Base-by-base conservation (phyloP, 2,888 invertebrate species). In the Scrobipalpa costella region DNA sequence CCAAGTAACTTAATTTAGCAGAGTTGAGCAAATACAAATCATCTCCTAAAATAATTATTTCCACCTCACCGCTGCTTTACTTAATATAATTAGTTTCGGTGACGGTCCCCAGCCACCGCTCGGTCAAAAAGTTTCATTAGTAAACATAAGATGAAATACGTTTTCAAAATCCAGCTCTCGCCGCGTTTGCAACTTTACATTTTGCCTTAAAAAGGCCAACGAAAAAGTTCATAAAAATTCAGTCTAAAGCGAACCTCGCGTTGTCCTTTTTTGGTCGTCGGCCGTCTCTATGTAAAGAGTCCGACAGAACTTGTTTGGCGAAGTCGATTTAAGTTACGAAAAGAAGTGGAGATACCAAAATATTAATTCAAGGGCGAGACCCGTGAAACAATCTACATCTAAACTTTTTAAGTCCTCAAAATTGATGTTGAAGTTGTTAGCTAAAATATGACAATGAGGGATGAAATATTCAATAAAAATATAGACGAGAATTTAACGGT, bases 301-400 rank as follows among this genome's bases (percentile, higher is more conserved):
- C 80, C 71, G 73, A 80, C 78, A 71, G 77, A 87, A 86, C 79
- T 88, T 86, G 80, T 85, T 85, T 80, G 76, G 73, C 76, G 78
- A 88, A 89, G 86, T 88, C 86, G 85, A 88, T 89, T 88, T 85
- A 88, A 89, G 83, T 88, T 88, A 84, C 78, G 75, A 80, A 82
- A 77, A 80, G 72, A 61, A 58, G 34, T 38, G 69, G 75, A 76
- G 79, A 73, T 75, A 72, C 68, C 75, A 69, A 72, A 77, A 80
- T 79, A 60, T 75, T 71, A 62, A 72, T 78, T 73, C 71, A 71
- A 70, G 68, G 68, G 63, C 66, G 66, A 67, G 71, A 69, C 73
- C 65, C 47, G 50, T 47, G 65, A 67, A 63, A 66, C 67, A 66
- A 69, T 66, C 63, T 63, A 57, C 64, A 64, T 65, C 55, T 61